Percentiles rank a stretch among this genome's conserved stretches.
phyloP scores from a whole-genome alignment of 1,140 invertebrate genomes.

The Trichonephila clavata region DNA sequence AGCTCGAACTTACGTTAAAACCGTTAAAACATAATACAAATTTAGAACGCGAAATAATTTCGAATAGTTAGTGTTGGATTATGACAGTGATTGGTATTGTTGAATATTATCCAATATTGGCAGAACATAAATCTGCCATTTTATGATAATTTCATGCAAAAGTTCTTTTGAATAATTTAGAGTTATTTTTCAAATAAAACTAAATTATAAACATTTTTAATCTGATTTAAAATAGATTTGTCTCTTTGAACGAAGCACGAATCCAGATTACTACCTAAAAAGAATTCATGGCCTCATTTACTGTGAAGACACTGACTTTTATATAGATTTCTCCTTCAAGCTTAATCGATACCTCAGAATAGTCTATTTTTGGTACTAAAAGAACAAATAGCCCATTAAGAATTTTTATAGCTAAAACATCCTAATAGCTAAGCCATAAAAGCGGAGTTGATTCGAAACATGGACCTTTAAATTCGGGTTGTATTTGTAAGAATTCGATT shows the following conservation, averaged over 20 bases:
- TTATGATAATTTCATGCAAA: too few relatives aligned
- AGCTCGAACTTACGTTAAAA: too few relatives aligned
- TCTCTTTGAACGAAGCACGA: neutral
- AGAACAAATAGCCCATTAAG: constrained; percentile 40
- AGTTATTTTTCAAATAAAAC: neutral
- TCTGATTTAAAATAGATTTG: constrained; percentile 17
- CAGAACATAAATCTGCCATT: too few relatives aligned
- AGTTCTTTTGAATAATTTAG: neutral
- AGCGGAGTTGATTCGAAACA: neutral
- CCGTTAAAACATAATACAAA: too few relatives aligned
- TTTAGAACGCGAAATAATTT: too few relatives aligned
- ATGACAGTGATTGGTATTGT: too few relatives aligned
- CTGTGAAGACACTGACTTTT: neutral
- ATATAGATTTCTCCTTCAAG: constrained; percentile 40
- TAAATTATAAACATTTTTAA: neutral
- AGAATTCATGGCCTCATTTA: constrained; percentile 9
- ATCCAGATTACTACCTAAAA: neutral
- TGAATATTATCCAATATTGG: too few relatives aligned
- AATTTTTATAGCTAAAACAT: constrained; percentile 63
- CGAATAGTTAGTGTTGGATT: too few relatives aligned
- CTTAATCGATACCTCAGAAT: constrained; percentile 48
- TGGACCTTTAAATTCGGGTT: neutral
- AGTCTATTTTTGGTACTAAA: constrained; percentile 52
- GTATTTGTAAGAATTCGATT: constrained; percentile 7
- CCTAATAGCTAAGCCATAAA: constrained; percentile 41